Percentiles rank a stretch among this genome's conserved stretches.
These are phyloP conservation scores for Brachyistius frenatus DNA, from an alignment of 2,113 vertebrate species.

Conservation along the genomic window DNA sequence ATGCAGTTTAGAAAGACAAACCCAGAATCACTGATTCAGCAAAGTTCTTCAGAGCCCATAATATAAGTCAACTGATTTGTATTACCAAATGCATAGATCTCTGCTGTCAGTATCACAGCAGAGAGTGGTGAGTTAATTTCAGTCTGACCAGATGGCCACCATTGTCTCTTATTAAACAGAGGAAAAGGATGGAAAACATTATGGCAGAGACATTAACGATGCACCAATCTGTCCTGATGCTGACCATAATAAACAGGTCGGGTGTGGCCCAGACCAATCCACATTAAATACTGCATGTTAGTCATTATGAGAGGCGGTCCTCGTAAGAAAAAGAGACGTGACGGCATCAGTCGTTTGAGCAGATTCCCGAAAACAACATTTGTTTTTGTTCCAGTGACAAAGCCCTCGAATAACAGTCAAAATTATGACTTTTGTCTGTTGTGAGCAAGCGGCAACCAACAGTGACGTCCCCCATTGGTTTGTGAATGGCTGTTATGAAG, in stretches of 20 bases:
- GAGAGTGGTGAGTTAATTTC: not conserved
- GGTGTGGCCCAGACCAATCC: not conserved
- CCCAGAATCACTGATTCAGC: not conserved
- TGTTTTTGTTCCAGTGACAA: not conserved
- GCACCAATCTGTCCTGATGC: not conserved
- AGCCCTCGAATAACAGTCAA: too few species aligned
- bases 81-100: not conserved
- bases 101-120: not conserved
- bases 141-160: not conserved
- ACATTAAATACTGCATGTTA: not conserved
- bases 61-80: not conserved
- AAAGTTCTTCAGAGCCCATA: slow-evolving; percentile 1
- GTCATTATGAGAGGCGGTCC: not conserved
- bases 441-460: not conserved
- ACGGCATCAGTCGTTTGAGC: not conserved
- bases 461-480: not conserved
- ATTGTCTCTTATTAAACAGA: not conserved
- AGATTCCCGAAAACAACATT: not conserved
- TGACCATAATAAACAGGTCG: not conserved
- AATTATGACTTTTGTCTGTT: too few species aligned
- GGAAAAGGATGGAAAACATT: not conserved
- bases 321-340: not conserved
- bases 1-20: slow-evolving; percentile 22
- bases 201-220: not conserved
- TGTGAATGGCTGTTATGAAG: too few species aligned